Evolutionary conservation across 2,797 vertebrate genomes (phyloP).

Genomic region (Mionectes olivaceus): DNA sequence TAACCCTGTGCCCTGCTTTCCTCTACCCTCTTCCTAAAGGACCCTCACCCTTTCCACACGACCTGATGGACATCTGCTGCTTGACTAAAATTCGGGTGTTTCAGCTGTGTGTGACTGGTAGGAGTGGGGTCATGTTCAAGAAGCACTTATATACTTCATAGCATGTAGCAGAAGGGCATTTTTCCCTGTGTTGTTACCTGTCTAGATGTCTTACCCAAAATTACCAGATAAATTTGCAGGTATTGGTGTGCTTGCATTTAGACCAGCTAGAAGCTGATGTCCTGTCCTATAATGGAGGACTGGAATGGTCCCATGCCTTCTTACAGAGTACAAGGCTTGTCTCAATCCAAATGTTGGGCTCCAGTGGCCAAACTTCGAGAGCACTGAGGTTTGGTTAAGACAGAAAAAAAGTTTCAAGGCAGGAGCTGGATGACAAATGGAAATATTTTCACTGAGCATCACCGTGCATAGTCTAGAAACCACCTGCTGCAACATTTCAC

Average conservation of each 20-base stretch:
- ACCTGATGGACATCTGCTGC: neutral
- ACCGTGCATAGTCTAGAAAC: neutral
- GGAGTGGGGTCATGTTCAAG: neutral
- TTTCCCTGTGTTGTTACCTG: neutral
- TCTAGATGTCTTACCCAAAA: neutral
- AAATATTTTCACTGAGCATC: constrained; percentile 3
- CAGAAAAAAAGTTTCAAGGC: neutral
- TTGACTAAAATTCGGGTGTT: neutral
- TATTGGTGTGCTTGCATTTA: neutral
- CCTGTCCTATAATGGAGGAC: neutral
- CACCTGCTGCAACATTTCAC: constrained; percentile 34
- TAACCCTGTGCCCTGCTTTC: neutral
- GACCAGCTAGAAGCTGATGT: neutral
- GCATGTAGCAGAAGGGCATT: neutral
- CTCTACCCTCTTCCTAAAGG: neutral
- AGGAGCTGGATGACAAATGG: neutral
- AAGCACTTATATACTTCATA: neutral
- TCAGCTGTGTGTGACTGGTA: neutral
- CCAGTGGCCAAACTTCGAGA: neutral
- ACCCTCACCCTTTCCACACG: neutral
- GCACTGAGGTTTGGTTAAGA: neutral
- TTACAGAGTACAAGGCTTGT: fast-evolving
- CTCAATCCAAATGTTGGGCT: neutral
- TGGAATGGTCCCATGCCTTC: neutral
- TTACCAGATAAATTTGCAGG: neutral